Percentiles rank a stretch among this genome's conserved stretches.
phyloP scores from a whole-genome alignment of 2,113 vertebrate genomes.

The Trematocara zebra region DNA sequence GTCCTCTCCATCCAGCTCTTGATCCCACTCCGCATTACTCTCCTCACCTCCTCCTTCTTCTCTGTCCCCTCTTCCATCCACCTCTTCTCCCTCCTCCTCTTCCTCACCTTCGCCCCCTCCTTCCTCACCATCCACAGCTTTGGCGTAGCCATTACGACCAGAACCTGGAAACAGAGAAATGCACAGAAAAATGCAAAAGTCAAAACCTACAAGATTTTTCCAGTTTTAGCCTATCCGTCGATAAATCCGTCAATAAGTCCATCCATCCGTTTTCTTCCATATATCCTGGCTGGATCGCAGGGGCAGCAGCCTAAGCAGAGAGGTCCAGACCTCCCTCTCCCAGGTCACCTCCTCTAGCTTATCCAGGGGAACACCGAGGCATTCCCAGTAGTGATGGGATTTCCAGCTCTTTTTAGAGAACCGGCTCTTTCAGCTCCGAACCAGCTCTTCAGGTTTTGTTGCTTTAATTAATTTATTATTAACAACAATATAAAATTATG shows the following conservation, averaged over 20 bases:
- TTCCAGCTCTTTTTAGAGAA: too few relatives aligned
- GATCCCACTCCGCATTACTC: constrained; percentile 37
- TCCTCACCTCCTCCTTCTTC: constrained; percentile 53
- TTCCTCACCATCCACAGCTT: constrained; percentile 52
- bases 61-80: constrained; percentile 4
- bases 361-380: not conserved
- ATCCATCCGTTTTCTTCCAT: not conserved
- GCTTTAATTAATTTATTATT: too few relatives aligned
- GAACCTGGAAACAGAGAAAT: constrained; percentile 27
- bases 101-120: constrained; percentile 10
- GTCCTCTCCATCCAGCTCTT: constrained; percentile 49
- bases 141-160: constrained; percentile 48
- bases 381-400: not conserved
- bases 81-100: constrained; percentile 4
- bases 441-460: too few relatives aligned
- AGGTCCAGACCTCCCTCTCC: not conserved
- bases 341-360: not conserved
- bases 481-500: too few relatives aligned
- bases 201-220: not conserved
- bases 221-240: not conserved
- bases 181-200: not conserved
- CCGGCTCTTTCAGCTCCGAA: too few relatives aligned
- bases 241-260: not conserved
- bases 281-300: not conserved
- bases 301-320: not conserved